Base-by-base conservation (phyloP, 2,797 vertebrate genomes). In the Cyprinella venusta region DNA sequence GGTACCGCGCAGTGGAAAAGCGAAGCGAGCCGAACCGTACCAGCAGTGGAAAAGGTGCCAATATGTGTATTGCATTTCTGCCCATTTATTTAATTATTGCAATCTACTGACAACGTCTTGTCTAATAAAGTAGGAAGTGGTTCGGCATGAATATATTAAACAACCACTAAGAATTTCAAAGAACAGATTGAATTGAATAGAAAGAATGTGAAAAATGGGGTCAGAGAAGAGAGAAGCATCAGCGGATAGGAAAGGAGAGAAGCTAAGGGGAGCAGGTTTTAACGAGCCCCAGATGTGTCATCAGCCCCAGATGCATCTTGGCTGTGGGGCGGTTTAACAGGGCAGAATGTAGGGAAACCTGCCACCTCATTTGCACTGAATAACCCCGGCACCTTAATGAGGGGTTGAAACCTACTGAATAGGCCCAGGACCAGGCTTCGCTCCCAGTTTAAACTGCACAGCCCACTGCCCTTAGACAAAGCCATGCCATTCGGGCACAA, bases 281-380 rank as follows among this genome's bases (percentile, higher is more conserved):
- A 89, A 89, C 80, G 9, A 86, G 52, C 13, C 68, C 84, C 88
- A 89, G 85, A 88, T 89, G 88, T 89, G 76, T 52, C 42, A 75
- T 76, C 36, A 26, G 83, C 6, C 50, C 67, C 87, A 85, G 84
- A 88, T 87, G 85, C 80, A 36, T 54, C 75, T 45, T 72, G 63
- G 52, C 24, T 52, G 19, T 33, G 67, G 59, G 72, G 64, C 26
- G 15, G 54, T 30, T 82, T 79, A 71, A 79, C 19, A 2, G 50
- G 71, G 69, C 63, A 83, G 74, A 82, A 24, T 69, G 24, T 75
- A 52, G 13, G 59, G 26, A 85, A 74, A 64, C 45, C 48, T 71
- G 13, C 30, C 50, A 69, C 63, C 64, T 70, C 78, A 52, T 10
- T 16, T 63, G 61, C 24, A 33, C 61, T 21, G 38, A 80, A 74